Evolutionary conservation across 1,140 invertebrate species (phyloP).

Genomic region (Stenopsyche tienmushanensis): DNA sequence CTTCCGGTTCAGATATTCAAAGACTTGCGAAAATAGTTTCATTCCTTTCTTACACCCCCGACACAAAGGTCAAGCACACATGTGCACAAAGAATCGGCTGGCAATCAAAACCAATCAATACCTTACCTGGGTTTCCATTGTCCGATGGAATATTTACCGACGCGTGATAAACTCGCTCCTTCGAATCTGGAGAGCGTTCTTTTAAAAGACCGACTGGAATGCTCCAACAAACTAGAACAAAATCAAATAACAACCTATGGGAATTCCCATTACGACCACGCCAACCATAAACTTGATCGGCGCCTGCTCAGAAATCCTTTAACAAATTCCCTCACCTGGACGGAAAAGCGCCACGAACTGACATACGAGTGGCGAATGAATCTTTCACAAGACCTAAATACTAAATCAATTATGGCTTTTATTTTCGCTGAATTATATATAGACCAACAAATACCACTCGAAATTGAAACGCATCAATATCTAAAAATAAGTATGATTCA

Average conservation of each 20-base stretch:
- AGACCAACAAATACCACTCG: too few relatives aligned
- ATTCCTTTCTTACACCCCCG: neutral
- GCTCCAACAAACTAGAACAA: neutral
- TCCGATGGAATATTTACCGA: neutral
- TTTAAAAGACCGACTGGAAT: neutral
- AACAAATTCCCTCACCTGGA: too few relatives aligned
- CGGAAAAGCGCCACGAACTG: too few relatives aligned
- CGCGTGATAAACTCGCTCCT: neutral
- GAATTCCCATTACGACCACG: neutral
- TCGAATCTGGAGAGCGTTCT: neutral
- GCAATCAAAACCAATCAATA: conserved; percentile 17
- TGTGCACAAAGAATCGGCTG: neutral
- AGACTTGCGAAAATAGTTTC: too few relatives aligned
- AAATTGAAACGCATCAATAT: too few relatives aligned
- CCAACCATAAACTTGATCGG: too few relatives aligned
- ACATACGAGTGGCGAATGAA: too few relatives aligned
- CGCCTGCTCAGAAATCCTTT: too few relatives aligned
- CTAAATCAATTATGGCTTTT: too few relatives aligned
- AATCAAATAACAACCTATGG: conserved; percentile 2
- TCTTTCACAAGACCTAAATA: too few relatives aligned
- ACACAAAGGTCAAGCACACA: conserved; percentile 6
- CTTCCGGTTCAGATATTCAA: neutral
- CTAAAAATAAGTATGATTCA: too few relatives aligned
- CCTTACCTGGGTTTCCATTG: neutral
- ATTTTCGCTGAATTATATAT: too few relatives aligned